Percentiles rank a stretch among this genome's conserved stretches.
Conservation (phyloP, 2,888 invertebrate genomes). For the Ditylenchus weischeri region DNA sequence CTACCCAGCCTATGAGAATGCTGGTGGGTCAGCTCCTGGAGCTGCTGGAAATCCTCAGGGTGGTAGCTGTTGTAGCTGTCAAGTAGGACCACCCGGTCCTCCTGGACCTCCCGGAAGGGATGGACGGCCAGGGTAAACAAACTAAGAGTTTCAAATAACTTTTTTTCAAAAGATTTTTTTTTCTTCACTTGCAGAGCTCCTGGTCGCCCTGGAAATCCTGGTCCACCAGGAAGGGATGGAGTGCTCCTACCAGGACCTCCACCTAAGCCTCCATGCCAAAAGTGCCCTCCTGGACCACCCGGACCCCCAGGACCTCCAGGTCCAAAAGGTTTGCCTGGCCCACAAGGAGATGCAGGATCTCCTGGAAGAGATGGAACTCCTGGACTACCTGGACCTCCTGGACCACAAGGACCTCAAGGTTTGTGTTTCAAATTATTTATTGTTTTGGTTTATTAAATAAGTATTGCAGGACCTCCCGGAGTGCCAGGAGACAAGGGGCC, state of each 20-base stretch:
- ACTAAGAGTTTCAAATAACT: neutral
- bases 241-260: slow-evolving; percentile 57
- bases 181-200: slow-evolving; percentile 36
- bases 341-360: slow-evolving; percentile 50
- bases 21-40: slow-evolving; percentile 32
- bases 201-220: slow-evolving; percentile 53
- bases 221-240: slow-evolving; percentile 50
- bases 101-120: slow-evolving; percentile 49
- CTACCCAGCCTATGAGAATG: slow-evolving; percentile 21
- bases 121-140: slow-evolving; percentile 46
- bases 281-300: slow-evolving; percentile 47
- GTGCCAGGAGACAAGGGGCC: slow-evolving; percentile 41
- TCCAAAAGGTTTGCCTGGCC: slow-evolving; percentile 48
- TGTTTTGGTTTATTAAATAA: neutral
- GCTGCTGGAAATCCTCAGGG: slow-evolving; percentile 32
- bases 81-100: slow-evolving; percentile 52
- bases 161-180: too few relatives aligned
- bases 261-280: slow-evolving; percentile 59
- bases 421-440: neutral
- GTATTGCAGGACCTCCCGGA: slow-evolving; percentile 39
- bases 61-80: slow-evolving; percentile 51
- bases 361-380: slow-evolving; percentile 43
- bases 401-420: slow-evolving; percentile 52
- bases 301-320: slow-evolving; percentile 49
- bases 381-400: slow-evolving; percentile 48